phyloP scores from a whole-genome alignment of 2,888 invertebrate genomes.

The Carabus problematicus region DNA sequence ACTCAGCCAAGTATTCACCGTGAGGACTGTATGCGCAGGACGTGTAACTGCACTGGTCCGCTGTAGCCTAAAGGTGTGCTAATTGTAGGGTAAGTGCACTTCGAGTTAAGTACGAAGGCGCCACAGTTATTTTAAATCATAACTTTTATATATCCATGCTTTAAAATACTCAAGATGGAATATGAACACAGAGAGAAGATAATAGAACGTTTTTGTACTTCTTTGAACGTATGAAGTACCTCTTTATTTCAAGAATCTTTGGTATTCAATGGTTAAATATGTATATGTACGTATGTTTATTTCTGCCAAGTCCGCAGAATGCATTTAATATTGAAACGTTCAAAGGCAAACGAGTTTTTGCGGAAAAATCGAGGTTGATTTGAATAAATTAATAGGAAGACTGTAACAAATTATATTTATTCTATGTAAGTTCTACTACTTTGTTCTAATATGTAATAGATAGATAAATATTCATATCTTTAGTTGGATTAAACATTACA shows the following conservation, averaged over 20 bases:
- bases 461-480: too few relatives aligned
- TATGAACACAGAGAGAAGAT: too few relatives aligned
- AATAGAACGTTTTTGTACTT: too few relatives aligned
- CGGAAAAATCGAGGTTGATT: slow-evolving; percentile 16
- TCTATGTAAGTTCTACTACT: too few relatives aligned
- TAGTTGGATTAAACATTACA: too few relatives aligned
- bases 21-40: neutral
- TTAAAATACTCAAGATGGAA: too few relatives aligned
- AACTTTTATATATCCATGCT: too few relatives aligned
- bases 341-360: slow-evolving; percentile 19
- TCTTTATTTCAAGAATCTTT: too few relatives aligned
- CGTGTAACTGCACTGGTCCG: neutral
- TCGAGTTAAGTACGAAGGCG: slow-evolving; percentile 9
- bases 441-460: too few relatives aligned
- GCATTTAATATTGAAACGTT: neutral
- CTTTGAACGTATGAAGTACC: too few relatives aligned
- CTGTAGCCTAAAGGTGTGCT: slow-evolving; percentile 15
- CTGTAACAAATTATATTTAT: slow-evolving; percentile 13
- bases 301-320: neutral
- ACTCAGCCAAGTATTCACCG: neutral
- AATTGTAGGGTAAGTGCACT: slow-evolving; percentile 21
- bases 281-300: too few relatives aligned
- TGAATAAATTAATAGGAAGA: slow-evolving; percentile 8
- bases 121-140: slow-evolving; percentile 1
- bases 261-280: too few relatives aligned